A percentile compares a stretch with the other conserved stretches of the same genome.
Evolutionary conservation across 2,888 invertebrate species (phyloP).

Genomic region (Lymantria monacha): DNA sequence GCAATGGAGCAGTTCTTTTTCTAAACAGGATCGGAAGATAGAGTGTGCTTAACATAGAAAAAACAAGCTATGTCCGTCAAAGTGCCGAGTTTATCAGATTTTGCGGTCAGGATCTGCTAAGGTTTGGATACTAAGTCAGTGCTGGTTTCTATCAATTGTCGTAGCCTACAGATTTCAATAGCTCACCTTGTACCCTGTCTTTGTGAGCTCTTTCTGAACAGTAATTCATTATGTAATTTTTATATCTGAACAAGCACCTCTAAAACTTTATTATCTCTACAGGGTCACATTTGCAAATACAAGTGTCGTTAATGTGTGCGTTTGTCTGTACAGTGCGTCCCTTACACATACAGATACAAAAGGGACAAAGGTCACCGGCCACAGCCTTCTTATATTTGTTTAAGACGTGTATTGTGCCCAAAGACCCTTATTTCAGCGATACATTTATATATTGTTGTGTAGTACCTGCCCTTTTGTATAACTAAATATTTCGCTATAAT

Average conservation of each 20-base stretch:
- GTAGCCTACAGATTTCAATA: no score
- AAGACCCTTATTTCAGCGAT: conserved; percentile 58
- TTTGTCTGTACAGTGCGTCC: conserved; percentile 60
- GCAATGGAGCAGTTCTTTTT: no score
- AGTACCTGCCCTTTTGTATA: conserved; percentile 29
- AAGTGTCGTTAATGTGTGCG: conserved; percentile 56
- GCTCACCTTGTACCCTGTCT: no score
- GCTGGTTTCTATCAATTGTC: no score
- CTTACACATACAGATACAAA: conserved; percentile 66
- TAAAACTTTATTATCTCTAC: conserved; percentile 29
- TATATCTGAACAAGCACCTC: neutral
- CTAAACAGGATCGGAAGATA: no score
- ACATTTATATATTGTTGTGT: conserved; percentile 48
- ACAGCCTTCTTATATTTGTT: conserved; percentile 80
- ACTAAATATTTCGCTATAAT: conserved; percentile 10
- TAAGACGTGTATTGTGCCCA: conserved; percentile 74
- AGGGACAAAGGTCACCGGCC: conserved; percentile 80
- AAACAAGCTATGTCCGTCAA: no score
- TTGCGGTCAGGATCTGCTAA: no score
- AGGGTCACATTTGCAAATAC: conserved; percentile 78
- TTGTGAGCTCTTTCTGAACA: no score
- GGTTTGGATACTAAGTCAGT: no score
- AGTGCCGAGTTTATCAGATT: no score
- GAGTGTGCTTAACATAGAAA: no score
- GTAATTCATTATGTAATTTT: neutral